Evolutionary conservation across 2,113 vertebrate species (phyloP), one percentile per base, ranked within the genome.

Genomic region (Istiophorus platypterus): DNA sequence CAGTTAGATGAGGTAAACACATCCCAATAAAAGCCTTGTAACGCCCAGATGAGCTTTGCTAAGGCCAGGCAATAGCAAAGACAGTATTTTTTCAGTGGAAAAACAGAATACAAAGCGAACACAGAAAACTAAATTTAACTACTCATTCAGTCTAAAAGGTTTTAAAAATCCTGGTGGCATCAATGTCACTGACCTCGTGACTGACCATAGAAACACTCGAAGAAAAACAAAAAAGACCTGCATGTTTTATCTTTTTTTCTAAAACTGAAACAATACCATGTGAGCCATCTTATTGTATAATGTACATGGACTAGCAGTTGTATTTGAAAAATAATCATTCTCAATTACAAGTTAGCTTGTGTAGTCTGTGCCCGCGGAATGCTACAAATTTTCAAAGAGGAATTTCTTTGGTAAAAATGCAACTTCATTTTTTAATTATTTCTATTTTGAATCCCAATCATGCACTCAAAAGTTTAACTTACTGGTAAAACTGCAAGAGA

Each of bases 1-100:
- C 80, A 87, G 57, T 74, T 52, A 88, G 76, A 88, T 45, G 76
- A 85, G 67, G 77, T 87, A 90, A 90, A 92, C 78, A 82, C 68
- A 37, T 56, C 71, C 52, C 51, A 68, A 78, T 68, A 80, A 84
- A 80, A 64, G 69, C 70, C 82, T 78, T 82, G 78, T 34, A 75
- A 83, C 74, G 69, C 66, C 80, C 63, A 72, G 59, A 49, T 37
- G 52, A 62, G 49, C 56, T 78, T 45, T 51, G 56, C 34, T 51
- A 12, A 42, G 62, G 57, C 54, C 34, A 18, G 27, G 29, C 58
- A 26, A 9, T 11, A 72, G 56, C 37, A 5, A 67, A 61, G 34
- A 69, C 11, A 2, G 20, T 41, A 31, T 69, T 26, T 31, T 62
- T 69, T 56, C 9, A 37, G 39, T 47, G 61, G 39, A 54, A 57